A percentile compares a stretch with the other conserved stretches of the same genome.
phyloP scores from a whole-genome alignment of 2,888 invertebrate genomes.

The Mythimna ferrago region DNA sequence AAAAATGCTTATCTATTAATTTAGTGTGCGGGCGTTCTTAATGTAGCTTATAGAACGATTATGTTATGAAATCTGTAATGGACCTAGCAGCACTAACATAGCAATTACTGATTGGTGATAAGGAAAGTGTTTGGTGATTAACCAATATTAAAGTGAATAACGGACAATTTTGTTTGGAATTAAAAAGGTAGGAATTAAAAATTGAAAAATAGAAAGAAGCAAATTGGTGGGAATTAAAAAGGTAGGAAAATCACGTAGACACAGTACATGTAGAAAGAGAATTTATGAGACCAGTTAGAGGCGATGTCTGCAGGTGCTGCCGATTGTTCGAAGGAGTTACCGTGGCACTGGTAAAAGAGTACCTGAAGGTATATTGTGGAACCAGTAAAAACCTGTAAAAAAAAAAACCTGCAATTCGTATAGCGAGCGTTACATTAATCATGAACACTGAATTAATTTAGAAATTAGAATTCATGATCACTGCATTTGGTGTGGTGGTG shows the following conservation, averaged over 20 bases:
- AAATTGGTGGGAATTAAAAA: neutral
- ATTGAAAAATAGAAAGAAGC: no score
- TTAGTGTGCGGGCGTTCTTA: conserved; percentile 36
- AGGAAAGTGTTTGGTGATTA: neutral
- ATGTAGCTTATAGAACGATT: conserved; percentile 8
- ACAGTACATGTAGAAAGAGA: no score
- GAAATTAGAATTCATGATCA: conserved; percentile 16
- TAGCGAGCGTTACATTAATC: conserved; percentile 4
- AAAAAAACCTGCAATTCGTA: neutral
- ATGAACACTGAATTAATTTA: conserved; percentile 12
- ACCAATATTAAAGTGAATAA: neutral
- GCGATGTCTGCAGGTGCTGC: no score
- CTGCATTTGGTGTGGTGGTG: no score
- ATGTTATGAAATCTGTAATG: conserved; percentile 46
- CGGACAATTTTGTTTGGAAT: neutral
- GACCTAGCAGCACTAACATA: conserved; percentile 12
- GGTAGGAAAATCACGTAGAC: neutral
- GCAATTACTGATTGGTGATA: conserved; percentile 18
- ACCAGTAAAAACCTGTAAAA: no score
- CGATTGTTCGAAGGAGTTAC: no score
- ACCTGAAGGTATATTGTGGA: no score
- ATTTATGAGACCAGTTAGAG: no score
- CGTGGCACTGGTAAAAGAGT: no score
- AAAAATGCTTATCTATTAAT: conserved; percentile 43
- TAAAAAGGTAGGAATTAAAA: neutral